Conservation (phyloP, 2,797 vertebrate species). For the Cirrhinus mrigala region DNA sequence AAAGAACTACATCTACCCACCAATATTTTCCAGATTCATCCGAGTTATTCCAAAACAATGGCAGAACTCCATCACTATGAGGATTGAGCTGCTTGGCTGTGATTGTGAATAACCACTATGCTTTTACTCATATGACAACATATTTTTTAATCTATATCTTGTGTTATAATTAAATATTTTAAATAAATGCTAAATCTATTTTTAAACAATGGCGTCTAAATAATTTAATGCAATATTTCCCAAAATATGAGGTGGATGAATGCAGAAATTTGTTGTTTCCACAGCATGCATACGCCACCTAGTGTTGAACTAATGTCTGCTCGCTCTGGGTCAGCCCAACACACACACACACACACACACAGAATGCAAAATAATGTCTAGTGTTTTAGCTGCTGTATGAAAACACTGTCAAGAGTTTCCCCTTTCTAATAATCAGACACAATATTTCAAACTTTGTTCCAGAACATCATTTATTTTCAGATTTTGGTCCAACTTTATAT, state of each 20-base stretch:
- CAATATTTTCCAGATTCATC: constrained; percentile 91
- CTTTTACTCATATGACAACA: not conserved
- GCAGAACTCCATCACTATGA: constrained; percentile 86
- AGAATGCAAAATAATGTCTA: not conserved
- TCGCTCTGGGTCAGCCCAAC: not conserved
- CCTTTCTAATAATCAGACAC: not conserved
- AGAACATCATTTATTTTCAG: not conserved
- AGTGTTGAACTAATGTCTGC: not conserved
- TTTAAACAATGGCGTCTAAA: not conserved
- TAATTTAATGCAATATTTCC: not conserved
- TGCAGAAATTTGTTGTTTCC: not conserved
- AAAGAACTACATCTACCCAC: constrained; percentile 91
- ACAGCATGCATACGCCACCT: not conserved
- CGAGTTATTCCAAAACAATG: constrained; percentile 88
- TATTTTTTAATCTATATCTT: not conserved
- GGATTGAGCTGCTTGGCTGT: constrained; percentile 93
- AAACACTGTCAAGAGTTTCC: not conserved
- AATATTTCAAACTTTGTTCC: not conserved
- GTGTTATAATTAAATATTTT: constrained; percentile 3
- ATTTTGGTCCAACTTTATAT: not conserved
- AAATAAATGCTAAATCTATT: not conserved
- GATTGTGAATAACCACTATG: constrained; percentile 77
- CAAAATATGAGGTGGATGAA: not conserved
- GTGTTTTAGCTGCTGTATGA: not conserved
- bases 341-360: not conserved